phyloP scores from a whole-genome alignment of 1,140 invertebrate species.

The Aethina tumida region DNA sequence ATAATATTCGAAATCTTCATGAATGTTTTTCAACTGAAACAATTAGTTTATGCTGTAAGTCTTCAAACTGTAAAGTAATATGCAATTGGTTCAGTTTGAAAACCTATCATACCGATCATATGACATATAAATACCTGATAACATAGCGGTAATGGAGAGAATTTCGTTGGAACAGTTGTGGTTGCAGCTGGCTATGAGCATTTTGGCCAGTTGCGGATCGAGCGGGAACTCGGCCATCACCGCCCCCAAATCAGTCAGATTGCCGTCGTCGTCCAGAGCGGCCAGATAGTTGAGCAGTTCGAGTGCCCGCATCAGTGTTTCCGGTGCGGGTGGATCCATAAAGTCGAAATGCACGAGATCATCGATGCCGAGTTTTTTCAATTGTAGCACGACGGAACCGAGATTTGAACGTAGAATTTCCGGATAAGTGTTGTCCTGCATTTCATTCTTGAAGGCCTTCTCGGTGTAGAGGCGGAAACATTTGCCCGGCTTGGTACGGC shows the following conservation, averaged over 20 bases:
- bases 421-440: slow-evolving; percentile 99
- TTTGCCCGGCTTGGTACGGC: slow-evolving; percentile 93
- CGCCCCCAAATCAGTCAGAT: slow-evolving; percentile 90
- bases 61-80: too few relatives aligned
- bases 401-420: slow-evolving; percentile 95
- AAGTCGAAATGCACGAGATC: slow-evolving; percentile 99
- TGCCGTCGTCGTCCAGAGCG: slow-evolving; percentile 93
- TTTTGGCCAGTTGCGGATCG: slow-evolving; percentile 98
- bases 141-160: slow-evolving; percentile 96
- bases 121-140: slow-evolving; percentile 84
- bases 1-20: too few relatives aligned
- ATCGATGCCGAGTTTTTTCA: slow-evolving; percentile 98
- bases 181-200: slow-evolving; percentile 94
- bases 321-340: slow-evolving; percentile 99
- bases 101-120: too few relatives aligned
- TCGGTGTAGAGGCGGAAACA: slow-evolving; percentile 98
- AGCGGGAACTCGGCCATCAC: slow-evolving; percentile 99
- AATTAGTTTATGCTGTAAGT: too few relatives aligned
- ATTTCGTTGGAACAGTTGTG: slow-evolving; percentile 99
- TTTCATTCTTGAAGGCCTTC: slow-evolving; percentile 97
- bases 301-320: slow-evolving; percentile 98
- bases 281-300: slow-evolving; percentile 97
- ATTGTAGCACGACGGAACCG: slow-evolving; percentile 90
- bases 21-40: too few relatives aligned
- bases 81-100: too few relatives aligned